These are phyloP conservation scores for Scalopus aquaticus DNA, from an alignment of 2,113 vertebrate species.

Conservation along the genomic window DNA sequence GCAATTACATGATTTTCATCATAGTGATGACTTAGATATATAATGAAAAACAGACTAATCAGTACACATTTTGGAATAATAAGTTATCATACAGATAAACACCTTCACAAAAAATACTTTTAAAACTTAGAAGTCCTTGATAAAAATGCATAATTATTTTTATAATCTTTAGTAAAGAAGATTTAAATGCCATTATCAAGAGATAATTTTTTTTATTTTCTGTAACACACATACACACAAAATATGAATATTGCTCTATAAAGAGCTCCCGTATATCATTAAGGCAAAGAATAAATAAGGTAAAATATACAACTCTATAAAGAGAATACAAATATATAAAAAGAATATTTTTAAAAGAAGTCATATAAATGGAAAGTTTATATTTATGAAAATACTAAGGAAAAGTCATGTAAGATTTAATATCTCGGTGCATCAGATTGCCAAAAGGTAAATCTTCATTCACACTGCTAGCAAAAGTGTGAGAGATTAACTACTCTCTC, in stretches of 20 bases:
- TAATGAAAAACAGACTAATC: neutral
- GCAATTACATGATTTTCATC: neutral
- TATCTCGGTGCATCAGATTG: neutral
- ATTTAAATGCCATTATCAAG: neutral
- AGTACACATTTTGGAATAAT: neutral
- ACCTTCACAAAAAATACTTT: neutral
- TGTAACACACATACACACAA: neutral
- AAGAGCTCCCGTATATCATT: neutral
- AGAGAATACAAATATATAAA: neutral
- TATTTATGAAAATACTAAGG: neutral
- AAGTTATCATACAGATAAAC: neutral
- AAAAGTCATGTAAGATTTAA: conserved; percentile 21
- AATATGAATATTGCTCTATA: neutral
- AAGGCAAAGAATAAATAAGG: conserved; percentile 8
- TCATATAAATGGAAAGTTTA: neutral
- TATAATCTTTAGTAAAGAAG: neutral
- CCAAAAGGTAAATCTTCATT: neutral
- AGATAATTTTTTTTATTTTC: neutral
- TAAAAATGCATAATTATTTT: neutral
- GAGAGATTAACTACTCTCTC: neutral
- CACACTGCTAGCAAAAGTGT: neutral
- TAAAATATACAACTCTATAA: neutral
- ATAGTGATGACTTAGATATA: neutral
- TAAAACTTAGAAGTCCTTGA: neutral
- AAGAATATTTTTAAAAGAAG: conserved; percentile 17